These are phyloP conservation scores for Pilophorus perplexus DNA, from an alignment of 2,888 invertebrate genomes.

Conservation along the genomic window DNA sequence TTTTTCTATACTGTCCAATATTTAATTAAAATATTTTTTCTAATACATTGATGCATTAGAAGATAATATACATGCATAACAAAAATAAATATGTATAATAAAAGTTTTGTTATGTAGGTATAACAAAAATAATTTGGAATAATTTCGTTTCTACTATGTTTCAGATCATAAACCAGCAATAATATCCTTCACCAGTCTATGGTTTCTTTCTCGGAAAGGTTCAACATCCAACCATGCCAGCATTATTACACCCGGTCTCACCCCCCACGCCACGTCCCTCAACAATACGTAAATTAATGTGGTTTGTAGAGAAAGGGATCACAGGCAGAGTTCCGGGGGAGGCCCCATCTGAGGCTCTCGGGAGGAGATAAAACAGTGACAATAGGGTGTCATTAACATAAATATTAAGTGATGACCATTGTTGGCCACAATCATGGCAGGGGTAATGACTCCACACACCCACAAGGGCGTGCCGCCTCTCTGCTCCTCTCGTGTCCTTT, in stretches of 20 bases:
- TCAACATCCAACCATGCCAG: too few species aligned
- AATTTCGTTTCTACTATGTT: too few species aligned
- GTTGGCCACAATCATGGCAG: slow-evolving; percentile 36
- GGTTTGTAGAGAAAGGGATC: slow-evolving; percentile 40
- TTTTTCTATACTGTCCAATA: too few species aligned
- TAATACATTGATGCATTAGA: too few species aligned
- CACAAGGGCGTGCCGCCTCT: slow-evolving; percentile 32
- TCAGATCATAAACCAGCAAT: too few species aligned
- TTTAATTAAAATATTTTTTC: too few species aligned
- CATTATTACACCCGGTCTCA: neutral
- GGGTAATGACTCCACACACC: slow-evolving; percentile 40
- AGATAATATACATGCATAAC: too few species aligned
- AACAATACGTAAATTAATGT: slow-evolving; percentile 37
- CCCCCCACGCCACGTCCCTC: neutral
- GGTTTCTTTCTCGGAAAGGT: too few species aligned
- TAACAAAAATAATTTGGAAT: too few species aligned
- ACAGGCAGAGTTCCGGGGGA: slow-evolving; percentile 41
- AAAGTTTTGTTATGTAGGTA: too few species aligned
- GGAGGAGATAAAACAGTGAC: slow-evolving; percentile 41
- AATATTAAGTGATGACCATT: slow-evolving; percentile 44
- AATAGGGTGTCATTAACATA: slow-evolving; percentile 42
- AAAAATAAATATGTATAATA: too few species aligned
- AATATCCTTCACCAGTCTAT: too few species aligned
- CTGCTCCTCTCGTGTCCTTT: slow-evolving; percentile 13
- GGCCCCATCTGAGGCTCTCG: neutral